phyloP scores from a whole-genome alignment of 2,797 vertebrate species.

The Typhlichthys subterraneus region DNA sequence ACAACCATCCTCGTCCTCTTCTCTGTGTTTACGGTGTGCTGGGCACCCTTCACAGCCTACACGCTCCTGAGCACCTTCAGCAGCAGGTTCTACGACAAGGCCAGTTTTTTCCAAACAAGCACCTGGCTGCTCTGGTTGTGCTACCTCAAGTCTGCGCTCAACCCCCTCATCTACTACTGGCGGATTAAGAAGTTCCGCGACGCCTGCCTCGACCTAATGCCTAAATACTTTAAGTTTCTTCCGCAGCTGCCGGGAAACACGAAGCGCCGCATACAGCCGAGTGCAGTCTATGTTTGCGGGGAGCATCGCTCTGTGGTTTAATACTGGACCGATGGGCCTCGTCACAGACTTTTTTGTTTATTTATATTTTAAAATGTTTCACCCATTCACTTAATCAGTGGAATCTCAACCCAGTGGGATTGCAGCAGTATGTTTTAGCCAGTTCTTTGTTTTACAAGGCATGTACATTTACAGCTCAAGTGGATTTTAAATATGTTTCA shows the following conservation, averaged over 20 bases:
- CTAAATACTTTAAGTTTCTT: slow-evolving; percentile 94
- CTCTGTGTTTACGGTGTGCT: slow-evolving; percentile 92
- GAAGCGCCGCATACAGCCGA: slow-evolving; percentile 89
- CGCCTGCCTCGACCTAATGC: slow-evolving; percentile 95
- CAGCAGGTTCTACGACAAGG: slow-evolving; percentile 86
- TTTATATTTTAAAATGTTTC: neutral
- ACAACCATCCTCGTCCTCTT: slow-evolving; percentile 98
- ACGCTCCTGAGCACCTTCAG: slow-evolving; percentile 93
- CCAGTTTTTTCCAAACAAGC: slow-evolving; percentile 94
- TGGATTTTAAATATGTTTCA: slow-evolving; percentile 48
- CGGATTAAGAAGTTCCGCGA: slow-evolving; percentile 98
- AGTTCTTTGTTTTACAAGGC: slow-evolving; percentile 58
- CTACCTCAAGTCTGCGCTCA: slow-evolving; percentile 99
- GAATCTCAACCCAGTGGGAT: neutral
- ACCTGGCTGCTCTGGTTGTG: slow-evolving; percentile 96
- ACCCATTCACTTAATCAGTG: neutral
- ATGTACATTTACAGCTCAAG: slow-evolving; percentile 70
- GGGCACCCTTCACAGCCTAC: slow-evolving; percentile 93
- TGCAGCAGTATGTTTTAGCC: neutral
- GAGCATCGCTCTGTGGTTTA: slow-evolving; percentile 91
- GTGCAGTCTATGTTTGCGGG: slow-evolving; percentile 93
- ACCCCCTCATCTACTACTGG: slow-evolving; percentile 99
- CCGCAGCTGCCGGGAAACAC: slow-evolving; percentile 91
- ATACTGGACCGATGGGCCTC: slow-evolving; percentile 31
- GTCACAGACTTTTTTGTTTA: slow-evolving; percentile 12